Percentiles rank a stretch among this genome's conserved stretches.
Conservation (phyloP, 2,888 invertebrate genomes). For the Latrodectus hesperus region DNA sequence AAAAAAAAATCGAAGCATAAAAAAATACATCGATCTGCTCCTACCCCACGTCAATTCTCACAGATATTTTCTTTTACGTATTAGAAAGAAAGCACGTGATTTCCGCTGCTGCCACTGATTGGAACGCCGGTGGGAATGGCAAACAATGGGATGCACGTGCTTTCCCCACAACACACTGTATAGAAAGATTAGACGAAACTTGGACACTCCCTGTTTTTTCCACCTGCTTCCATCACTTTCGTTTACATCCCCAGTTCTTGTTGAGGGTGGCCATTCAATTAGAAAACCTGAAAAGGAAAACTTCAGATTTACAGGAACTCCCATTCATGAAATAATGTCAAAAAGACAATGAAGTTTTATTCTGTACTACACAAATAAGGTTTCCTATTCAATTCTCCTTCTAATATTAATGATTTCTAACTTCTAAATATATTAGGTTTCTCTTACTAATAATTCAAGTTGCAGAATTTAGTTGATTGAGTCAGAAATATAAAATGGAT, state of each 20-base stretch:
- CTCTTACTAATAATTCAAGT: neutral
- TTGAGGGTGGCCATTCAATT: conserved; percentile 42
- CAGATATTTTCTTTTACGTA: conserved; percentile 29
- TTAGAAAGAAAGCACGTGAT: conserved; percentile 54
- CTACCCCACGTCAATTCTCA: neutral
- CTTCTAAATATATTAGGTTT: neutral
- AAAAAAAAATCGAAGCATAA: conserved; percentile 5
- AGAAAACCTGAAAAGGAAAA: conserved; percentile 29
- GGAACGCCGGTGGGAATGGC: conserved; percentile 41
- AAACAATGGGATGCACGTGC: conserved; percentile 63
- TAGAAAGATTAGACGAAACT: conserved; percentile 39
- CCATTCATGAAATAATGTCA: neutral
- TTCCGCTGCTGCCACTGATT: conserved; percentile 43
- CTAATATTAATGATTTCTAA: neutral
- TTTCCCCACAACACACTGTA: conserved; percentile 8
- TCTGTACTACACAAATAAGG: neutral
- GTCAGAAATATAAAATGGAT: neutral
- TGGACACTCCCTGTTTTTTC: conserved; percentile 14
- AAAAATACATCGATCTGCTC: conserved; percentile 36
- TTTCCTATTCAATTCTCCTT: neutral
- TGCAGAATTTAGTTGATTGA: neutral
- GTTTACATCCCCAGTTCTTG: conserved; percentile 45
- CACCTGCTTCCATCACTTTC: conserved; percentile 23
- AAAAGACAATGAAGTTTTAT: neutral
- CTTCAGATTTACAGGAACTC: neutral